Evolutionary conservation across 2,888 invertebrate species (phyloP).

Genomic region (Criorhina ranunculi): DNA sequence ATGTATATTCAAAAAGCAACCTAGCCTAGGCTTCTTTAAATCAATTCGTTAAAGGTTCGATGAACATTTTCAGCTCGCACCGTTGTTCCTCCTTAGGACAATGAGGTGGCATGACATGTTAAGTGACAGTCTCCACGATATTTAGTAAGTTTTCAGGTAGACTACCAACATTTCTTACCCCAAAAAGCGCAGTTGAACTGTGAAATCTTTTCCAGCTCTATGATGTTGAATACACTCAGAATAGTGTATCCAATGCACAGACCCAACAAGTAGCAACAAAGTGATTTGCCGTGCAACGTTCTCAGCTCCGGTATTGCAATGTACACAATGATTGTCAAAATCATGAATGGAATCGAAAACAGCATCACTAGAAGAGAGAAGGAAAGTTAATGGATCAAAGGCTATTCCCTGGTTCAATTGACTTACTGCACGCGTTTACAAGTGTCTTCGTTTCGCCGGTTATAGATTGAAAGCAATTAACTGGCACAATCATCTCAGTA

Average conservation of each 20-base stretch:
- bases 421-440: conserved; percentile 81
- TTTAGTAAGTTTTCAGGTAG: neutral
- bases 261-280: conserved; percentile 90
- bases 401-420: neutral
- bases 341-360: conserved; percentile 90
- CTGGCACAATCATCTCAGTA: conserved; percentile 79
- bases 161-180: conserved; percentile 78
- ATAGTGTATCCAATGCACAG: conserved; percentile 88
- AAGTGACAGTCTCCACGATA: too few relatives aligned
- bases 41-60: too few relatives aligned
- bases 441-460: conserved; percentile 78
- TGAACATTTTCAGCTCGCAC: too few relatives aligned
- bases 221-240: conserved; percentile 83
- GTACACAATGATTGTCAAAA: conserved; percentile 90
- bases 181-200: conserved; percentile 78
- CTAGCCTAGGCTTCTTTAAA: too few relatives aligned
- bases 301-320: conserved; percentile 89
- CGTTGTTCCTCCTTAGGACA: too few relatives aligned
- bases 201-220: conserved; percentile 69
- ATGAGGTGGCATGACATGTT: too few relatives aligned
- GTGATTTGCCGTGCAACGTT: conserved; percentile 91
- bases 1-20: too few relatives aligned
- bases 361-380: conserved; percentile 86
- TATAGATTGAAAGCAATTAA: conserved; percentile 79
- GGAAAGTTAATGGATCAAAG: neutral